Conservation (phyloP, 1,140 invertebrate species). For the Drosophila persimilis region DNA sequence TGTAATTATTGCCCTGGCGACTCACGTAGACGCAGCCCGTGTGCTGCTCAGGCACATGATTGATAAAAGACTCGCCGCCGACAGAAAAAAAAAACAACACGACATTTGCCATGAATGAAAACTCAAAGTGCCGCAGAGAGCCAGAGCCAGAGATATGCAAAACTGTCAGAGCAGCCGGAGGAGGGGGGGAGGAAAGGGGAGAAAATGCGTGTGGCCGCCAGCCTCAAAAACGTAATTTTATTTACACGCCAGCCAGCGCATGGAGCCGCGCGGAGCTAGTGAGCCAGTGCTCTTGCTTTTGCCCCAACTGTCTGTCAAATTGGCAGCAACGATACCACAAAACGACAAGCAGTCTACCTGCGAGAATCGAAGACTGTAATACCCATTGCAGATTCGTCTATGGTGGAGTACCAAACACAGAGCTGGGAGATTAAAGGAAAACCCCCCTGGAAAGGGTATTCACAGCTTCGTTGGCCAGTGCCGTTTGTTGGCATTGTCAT, state of each 20-base stretch:
- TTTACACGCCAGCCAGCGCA: constrained; percentile 55
- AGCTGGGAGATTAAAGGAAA: not conserved
- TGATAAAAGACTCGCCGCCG: constrained; percentile 73
- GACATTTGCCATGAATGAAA: constrained; percentile 76
- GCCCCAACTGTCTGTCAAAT: constrained; percentile 68
- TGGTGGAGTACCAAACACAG: too few relatives aligned
- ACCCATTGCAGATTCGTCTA: too few relatives aligned
- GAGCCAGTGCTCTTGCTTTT: constrained; percentile 18
- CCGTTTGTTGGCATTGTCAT: constrained; percentile 16
- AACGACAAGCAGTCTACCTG: not conserved
- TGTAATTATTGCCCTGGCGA: constrained; percentile 77
- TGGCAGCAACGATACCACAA: constrained; percentile 22
- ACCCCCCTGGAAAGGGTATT: constrained; percentile 1
- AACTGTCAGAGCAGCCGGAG: constrained; percentile 28
- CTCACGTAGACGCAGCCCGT: constrained; percentile 46
- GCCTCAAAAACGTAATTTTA: constrained; percentile 72
- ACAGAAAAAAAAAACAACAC: constrained; percentile 58
- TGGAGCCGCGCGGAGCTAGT: too few relatives aligned
- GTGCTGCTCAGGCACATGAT: constrained; percentile 60
- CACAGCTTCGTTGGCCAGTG: constrained; percentile 1
- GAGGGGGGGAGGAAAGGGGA: constrained; percentile 29
- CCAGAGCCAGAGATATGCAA: constrained; percentile 51
- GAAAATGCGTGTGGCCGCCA: constrained; percentile 71
- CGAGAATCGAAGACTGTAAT: too few relatives aligned
- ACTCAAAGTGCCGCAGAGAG: constrained; percentile 60